Conservation (phyloP, 2,113 vertebrate species). For the Phrynosoma blainvillii region DNA sequence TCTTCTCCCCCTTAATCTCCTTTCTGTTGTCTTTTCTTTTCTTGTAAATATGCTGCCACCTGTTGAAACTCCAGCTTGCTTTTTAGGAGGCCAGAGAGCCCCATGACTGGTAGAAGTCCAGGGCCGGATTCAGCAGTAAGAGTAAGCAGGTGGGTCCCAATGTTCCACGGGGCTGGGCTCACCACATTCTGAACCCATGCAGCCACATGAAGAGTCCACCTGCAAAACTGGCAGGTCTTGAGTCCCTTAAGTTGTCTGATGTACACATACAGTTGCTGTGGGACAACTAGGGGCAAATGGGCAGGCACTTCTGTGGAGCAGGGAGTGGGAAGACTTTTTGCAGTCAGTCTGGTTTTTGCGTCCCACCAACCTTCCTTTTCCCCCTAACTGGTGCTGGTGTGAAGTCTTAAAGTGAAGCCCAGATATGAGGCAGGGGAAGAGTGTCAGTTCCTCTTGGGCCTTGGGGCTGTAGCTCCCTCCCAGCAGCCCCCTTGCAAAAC, state of each 20-base stretch:
- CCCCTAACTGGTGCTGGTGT: conserved; percentile 59
- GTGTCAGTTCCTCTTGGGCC: background rate
- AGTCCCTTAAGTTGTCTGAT: background rate
- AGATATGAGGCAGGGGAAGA: background rate
- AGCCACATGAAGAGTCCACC: too few species aligned
- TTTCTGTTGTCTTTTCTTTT: conserved; percentile 44
- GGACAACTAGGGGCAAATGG: too few species aligned
- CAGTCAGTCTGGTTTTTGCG: background rate
- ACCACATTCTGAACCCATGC: too few species aligned
- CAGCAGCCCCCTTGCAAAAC: background rate
- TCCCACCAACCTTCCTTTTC: background rate
- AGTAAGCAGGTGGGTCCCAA: background rate
- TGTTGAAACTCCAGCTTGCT: conserved; percentile 65
- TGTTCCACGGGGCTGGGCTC: background rate
- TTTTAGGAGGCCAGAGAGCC: conserved; percentile 53
- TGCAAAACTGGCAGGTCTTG: background rate
- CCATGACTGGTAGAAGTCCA: background rate
- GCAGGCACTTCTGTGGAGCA: background rate
- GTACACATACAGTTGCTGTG: background rate
- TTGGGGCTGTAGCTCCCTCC: background rate
- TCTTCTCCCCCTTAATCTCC: conserved; percentile 9
- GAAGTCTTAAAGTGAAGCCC: conserved; percentile 64
- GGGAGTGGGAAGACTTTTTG: conserved; percentile 17
- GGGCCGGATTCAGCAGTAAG: background rate
- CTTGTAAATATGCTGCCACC: conserved; percentile 59